A percentile compares a stretch with the other conserved stretches of the same genome.
Evolutionary conservation across 2,888 invertebrate species (phyloP).

Genomic region (Hemithea aestivaria): DNA sequence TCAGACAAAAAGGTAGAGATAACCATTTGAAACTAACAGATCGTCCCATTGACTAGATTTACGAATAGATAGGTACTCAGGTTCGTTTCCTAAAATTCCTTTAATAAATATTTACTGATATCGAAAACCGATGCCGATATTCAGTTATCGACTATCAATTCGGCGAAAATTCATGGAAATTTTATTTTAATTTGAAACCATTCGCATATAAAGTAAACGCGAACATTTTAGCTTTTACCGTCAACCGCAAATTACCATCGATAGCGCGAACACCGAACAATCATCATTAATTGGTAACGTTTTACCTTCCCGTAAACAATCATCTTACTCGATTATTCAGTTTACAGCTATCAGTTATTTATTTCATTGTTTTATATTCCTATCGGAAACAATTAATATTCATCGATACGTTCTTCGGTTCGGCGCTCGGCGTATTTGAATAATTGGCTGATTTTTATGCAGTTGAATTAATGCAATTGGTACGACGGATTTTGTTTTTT

Average conservation of each 20-base stretch:
- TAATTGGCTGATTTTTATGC: conserved; percentile 79
- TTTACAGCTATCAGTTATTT: conserved; percentile 35
- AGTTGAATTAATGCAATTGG: conserved; percentile 74
- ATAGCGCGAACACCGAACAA: conserved; percentile 19
- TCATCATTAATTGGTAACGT: conserved; percentile 26
- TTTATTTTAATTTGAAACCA: conserved; percentile 12
- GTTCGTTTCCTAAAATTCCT: too few relatives aligned
- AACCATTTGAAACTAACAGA: too few relatives aligned
- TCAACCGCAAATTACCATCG: conserved; percentile 20
- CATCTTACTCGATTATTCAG: conserved; percentile 41
- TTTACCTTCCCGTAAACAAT: conserved; percentile 29
- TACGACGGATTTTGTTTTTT: conserved; percentile 57
- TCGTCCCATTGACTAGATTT: too few relatives aligned
- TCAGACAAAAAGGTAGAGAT: too few relatives aligned
- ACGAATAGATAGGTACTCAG: too few relatives aligned
- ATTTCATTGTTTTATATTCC: conserved; percentile 44
- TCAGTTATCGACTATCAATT: conserved; percentile 1
- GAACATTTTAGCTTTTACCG: conserved; percentile 13
- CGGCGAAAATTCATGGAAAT: conserved; percentile 3
- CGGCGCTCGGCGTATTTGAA: conserved; percentile 64
- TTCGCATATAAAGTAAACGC: conserved; percentile 11
- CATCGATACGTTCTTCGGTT: conserved; percentile 68
- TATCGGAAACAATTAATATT: conserved; percentile 72
- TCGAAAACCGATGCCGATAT: conserved; percentile 3
- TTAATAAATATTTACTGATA: conserved; percentile 2